Conservation (phyloP, 2,888 invertebrate species). For the Lasius fuliginosus region DNA sequence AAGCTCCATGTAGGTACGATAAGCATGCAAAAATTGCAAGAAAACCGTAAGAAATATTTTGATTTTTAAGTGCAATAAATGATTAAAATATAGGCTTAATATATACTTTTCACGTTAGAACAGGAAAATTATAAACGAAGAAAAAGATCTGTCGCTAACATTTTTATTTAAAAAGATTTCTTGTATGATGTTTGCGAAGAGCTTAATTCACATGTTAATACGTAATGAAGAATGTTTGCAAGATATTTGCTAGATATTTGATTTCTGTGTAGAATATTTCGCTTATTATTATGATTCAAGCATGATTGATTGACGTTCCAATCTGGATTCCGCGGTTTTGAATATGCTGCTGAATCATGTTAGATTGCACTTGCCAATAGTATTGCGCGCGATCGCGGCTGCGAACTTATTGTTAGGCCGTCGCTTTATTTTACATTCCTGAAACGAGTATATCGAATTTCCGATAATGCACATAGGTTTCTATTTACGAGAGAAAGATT, state of each 20-base stretch:
- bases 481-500: neutral
- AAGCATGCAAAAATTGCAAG: neutral
- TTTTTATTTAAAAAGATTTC: conserved; percentile 6
- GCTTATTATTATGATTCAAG: neutral
- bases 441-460: conserved; percentile 8
- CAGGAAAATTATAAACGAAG: neutral
- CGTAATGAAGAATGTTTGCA: neutral
- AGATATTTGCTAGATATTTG: neutral
- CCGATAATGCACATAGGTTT: conserved; percentile 5
- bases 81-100: neutral
- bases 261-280: neutral
- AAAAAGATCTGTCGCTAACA: neutral
- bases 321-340: conserved; percentile 22
- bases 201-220: neutral
- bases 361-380: conserved; percentile 27
- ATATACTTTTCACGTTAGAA: neutral
- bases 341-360: conserved; percentile 17
- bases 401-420: neutral
- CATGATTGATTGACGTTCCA: conserved; percentile 22
- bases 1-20: neutral
- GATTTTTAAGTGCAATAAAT: neutral
- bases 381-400: neutral
- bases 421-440: conserved; percentile 29
- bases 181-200: neutral
- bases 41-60: neutral